Evolutionary conservation across 2,888 invertebrate species (phyloP).

Genomic region (Mesochorus sp.): DNA sequence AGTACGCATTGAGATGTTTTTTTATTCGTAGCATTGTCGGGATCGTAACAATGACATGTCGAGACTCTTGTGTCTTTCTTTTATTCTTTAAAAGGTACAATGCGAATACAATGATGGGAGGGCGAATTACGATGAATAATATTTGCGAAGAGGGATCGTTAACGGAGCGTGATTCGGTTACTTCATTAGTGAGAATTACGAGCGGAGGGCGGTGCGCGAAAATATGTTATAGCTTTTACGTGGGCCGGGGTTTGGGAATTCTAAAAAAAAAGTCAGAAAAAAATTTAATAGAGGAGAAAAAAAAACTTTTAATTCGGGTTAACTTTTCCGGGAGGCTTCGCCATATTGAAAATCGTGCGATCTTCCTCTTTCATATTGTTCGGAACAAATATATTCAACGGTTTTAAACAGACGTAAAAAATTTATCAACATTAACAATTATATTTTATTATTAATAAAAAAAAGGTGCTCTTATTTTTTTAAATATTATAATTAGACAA

Average conservation of each 20-base stretch:
- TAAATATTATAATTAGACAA: too few relatives aligned
- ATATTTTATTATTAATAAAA: too few relatives aligned
- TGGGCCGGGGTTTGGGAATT: background rate
- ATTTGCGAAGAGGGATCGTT: slow-evolving; percentile 27
- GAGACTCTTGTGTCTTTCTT: background rate
- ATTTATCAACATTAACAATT: too few relatives aligned
- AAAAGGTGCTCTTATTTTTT: too few relatives aligned
- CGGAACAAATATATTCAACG: too few relatives aligned
- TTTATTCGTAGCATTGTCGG: background rate
- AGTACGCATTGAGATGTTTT: background rate
- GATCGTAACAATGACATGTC: slow-evolving; percentile 8
- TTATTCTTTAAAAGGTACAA: slow-evolving; percentile 13
- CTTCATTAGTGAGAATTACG: slow-evolving; percentile 22
- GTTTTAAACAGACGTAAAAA: too few relatives aligned
- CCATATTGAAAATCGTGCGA: background rate
- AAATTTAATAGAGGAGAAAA: background rate
- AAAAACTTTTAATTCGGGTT: background rate
- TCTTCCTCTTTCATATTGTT: background rate
- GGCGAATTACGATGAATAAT: slow-evolving; percentile 34
- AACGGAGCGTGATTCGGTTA: slow-evolving; percentile 33
- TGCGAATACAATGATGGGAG: background rate
- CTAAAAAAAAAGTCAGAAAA: background rate
- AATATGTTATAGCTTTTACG: background rate
- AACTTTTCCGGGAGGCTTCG: background rate
- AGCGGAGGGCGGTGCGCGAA: background rate